Evolutionary conservation across 1,140 invertebrate genomes (phyloP).

Genomic region (Aphelinus certus): DNA sequence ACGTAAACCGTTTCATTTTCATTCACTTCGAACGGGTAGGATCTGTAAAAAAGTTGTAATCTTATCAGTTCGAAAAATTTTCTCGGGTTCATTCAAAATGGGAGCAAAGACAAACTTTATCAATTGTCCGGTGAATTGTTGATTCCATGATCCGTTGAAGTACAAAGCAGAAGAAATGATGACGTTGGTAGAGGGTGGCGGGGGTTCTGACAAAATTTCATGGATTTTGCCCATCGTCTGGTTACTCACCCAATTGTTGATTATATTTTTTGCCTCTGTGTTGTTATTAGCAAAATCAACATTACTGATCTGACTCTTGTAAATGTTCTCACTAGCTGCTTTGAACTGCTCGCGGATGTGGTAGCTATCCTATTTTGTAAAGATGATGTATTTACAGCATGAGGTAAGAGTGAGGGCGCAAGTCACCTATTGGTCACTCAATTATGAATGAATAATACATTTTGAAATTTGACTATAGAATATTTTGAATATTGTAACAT

Average conservation of each 20-base stretch:
- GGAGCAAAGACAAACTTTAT: neutral
- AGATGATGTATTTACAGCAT: too few species aligned
- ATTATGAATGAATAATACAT: too few species aligned
- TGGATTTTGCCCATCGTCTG: slow-evolving; percentile 74
- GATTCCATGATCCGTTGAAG: slow-evolving; percentile 81
- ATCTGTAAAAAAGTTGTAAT: neutral
- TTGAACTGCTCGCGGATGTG: slow-evolving; percentile 67
- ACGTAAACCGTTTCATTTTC: slow-evolving; percentile 64
- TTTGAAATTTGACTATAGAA: too few species aligned
- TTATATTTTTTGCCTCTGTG: slow-evolving; percentile 58
- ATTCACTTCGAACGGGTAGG: slow-evolving; percentile 50
- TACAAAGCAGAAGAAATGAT: slow-evolving; percentile 81
- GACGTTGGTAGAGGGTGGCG: slow-evolving; percentile 67
- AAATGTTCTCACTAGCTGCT: slow-evolving; percentile 62
- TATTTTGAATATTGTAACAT: too few species aligned
- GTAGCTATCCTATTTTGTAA: slow-evolving; percentile 62
- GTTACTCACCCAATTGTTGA: slow-evolving; percentile 76
- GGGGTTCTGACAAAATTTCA: slow-evolving; percentile 66
- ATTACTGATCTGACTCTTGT: slow-evolving; percentile 67
- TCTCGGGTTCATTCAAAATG: neutral
- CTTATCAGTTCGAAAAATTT: neutral
- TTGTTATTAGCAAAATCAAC: slow-evolving; percentile 68
- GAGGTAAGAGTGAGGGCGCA: too few species aligned
- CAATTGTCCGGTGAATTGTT: slow-evolving; percentile 70
- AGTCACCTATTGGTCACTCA: too few species aligned